Percentiles rank a stretch among this genome's conserved stretches.
Evolutionary conservation across 2,113 vertebrate species (phyloP).

Genomic region (Mustela lutreola): DNA sequence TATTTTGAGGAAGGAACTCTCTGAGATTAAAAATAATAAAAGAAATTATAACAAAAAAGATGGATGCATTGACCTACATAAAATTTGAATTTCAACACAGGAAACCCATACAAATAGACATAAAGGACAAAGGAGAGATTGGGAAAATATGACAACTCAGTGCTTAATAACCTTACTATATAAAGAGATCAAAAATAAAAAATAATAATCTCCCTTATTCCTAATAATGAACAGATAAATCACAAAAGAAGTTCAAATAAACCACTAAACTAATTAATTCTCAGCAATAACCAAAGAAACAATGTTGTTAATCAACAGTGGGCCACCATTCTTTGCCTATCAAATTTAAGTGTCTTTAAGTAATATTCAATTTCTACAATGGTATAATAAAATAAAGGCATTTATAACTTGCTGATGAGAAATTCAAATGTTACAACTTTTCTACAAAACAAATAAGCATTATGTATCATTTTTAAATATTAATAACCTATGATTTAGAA

Average conservation of each 20-base stretch:
- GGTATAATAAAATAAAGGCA: neutral
- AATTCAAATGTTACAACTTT: neutral
- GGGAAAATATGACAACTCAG: neutral
- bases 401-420: neutral
- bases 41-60: neutral
- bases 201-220: neutral
- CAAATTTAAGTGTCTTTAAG: neutral
- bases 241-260: constrained; percentile 7
- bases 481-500: neutral
- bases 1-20: neutral
- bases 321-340: neutral
- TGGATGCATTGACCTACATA: neutral
- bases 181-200: neutral
- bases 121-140: neutral
- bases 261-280: neutral
- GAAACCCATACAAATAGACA: neutral
- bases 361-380: neutral
- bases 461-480: neutral
- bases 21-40: neutral
- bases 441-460: neutral
- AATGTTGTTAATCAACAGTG: neutral
- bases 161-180: neutral
- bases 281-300: neutral
- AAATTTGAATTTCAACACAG: neutral
- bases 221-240: neutral